Percentiles rank a stretch among this genome's conserved stretches.
phyloP scores from a whole-genome alignment of 2,797 vertebrate species.

The Eulemur coronatus region DNA sequence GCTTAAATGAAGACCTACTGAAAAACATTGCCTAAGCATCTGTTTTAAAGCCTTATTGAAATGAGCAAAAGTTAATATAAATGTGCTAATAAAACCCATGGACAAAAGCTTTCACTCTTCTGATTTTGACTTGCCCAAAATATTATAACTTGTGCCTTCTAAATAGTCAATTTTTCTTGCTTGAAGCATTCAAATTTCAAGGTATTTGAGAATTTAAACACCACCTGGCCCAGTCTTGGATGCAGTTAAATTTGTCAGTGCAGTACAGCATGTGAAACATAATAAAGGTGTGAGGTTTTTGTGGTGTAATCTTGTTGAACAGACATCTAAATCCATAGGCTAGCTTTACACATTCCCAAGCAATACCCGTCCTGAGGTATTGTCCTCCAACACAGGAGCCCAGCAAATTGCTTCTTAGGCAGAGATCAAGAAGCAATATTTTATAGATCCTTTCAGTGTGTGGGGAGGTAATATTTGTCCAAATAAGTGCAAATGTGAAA shows the following conservation, averaged over 20 bases:
- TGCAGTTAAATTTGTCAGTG: constrained; percentile 78
- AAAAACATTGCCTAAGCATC: background rate
- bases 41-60: constrained; percentile 40
- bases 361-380: background rate
- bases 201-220: constrained; percentile 81
- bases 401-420: constrained; percentile 3
- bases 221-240: constrained; percentile 77
- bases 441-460: background rate
- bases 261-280: constrained; percentile 57
- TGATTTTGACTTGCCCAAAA: constrained; percentile 70
- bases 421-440: background rate
- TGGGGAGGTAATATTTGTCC: background rate
- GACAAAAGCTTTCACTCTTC: constrained; percentile 55
- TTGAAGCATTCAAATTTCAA: constrained; percentile 72
- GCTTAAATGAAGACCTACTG: background rate
- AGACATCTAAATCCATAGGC: constrained; percentile 1
- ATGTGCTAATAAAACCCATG: constrained; percentile 59
- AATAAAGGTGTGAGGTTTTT: constrained; percentile 51
- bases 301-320: constrained; percentile 51
- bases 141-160: constrained; percentile 66
- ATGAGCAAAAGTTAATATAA: constrained; percentile 51
- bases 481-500: constrained; percentile 20
- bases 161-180: constrained; percentile 77
- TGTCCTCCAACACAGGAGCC: background rate
- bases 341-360: constrained; percentile 23